Evolutionary conservation across 2,797 vertebrate species (phyloP), one percentile per base, ranked within the genome.

Genomic region (Catharus ustulatus): DNA sequence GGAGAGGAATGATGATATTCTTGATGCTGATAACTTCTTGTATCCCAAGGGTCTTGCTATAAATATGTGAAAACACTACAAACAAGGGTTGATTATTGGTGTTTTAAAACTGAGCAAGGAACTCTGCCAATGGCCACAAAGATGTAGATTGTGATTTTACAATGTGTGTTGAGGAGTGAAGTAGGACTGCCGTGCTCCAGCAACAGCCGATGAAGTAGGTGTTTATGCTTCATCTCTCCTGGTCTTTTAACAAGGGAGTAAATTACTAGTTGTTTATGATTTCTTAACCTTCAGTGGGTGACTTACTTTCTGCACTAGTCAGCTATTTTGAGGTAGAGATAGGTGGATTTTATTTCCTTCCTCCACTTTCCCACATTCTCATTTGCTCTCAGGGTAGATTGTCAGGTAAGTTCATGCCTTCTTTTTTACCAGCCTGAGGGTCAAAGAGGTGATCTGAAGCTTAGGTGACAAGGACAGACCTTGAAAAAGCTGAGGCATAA

Each of bases 201-300:
- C 68, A 91, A 10, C 54, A 85, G 79, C 75, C 3, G 1, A 43
- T 86, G 80, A 78, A 91, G 63, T 68, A 83, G 73, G 83, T 11
- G 5, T 87, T 92, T 87, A 76, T 90, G 87, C 93, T 93, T 93
- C 81, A 67, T 90, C 72, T 90, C 82, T 84, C 51, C 29, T 87
- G 62, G 45, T 29, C 72, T 87, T 95, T 93, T 75, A 95, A 72
- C 46, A 83, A 62, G 52, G 66, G 69, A 86, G 45, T 90, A 94
- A 90, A 76, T 87, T 94, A 88, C 77, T 89, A 93, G 49, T 81
- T 93, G 87, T 92, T 95, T 91, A 49, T 93, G 95, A 68, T 89
- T 94, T 88, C 62, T 89, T 94, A 94, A 88, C 90, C 75, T 93
- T 95, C 80, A 68, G 26, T 52, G 63, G 38, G 48, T 93, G 52